A percentile compares a stretch with the other conserved stretches of the same genome.
Conservation (phyloP, 2,888 invertebrate genomes). For the Prenolepis imparis region DNA sequence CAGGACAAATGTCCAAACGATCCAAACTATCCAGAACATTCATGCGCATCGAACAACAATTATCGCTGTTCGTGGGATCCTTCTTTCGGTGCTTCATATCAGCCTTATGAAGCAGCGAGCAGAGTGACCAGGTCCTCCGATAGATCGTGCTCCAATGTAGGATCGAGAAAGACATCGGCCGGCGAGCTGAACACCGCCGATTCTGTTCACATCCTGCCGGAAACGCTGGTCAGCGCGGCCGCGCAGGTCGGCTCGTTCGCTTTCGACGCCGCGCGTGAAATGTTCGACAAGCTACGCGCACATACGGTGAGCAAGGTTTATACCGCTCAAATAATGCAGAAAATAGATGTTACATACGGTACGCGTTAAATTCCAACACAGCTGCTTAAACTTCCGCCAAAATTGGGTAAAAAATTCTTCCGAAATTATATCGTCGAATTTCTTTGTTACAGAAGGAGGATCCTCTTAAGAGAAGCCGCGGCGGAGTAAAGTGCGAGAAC, state of each 20-base stretch:
- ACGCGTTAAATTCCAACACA: too few relatives aligned
- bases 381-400: too few relatives aligned
- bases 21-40: background rate
- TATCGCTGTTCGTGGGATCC: background rate
- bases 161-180: background rate
- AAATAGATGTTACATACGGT: background rate
- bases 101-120: background rate
- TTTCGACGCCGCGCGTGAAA: slow-evolving; percentile 85
- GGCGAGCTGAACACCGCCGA: background rate
- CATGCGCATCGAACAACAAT: background rate
- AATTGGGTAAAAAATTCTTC: too few relatives aligned
- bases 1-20: background rate
- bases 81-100: background rate
- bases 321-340: background rate
- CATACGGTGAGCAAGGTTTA: slow-evolving; percentile 66
- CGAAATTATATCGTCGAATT: too few relatives aligned
- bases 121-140: background rate
- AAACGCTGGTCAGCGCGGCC: slow-evolving; percentile 85
- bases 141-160: background rate
- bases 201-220: slow-evolving; percentile 80
- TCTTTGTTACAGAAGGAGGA: slow-evolving; percentile 33
- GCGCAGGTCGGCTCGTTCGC: slow-evolving; percentile 86
- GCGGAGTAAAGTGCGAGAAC: background rate
- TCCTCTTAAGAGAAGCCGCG: slow-evolving; percentile 16
- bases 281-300: slow-evolving; percentile 85